Evolutionary conservation across 2,888 invertebrate genomes (phyloP), one percentile per base, ranked within the genome.

Genomic region (Drosophila longiperda): DNA sequence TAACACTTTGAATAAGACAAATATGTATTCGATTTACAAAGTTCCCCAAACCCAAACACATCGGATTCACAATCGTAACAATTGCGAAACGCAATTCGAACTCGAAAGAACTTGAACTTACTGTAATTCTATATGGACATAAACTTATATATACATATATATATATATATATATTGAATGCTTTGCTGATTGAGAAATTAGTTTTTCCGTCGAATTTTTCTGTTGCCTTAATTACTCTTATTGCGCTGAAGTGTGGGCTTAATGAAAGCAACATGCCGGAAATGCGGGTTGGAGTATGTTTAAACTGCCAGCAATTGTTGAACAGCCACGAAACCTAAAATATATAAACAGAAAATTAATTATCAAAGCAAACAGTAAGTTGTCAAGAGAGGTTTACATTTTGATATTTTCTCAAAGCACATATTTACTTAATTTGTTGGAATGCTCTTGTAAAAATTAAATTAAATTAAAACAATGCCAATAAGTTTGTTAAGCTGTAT

Each of bases 1-100:
- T 82, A 82, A 78, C 64, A 78, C 82, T 70, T 71, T 59, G 53
- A 75, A 64, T 58, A 77, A 70, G 55, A 55, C 40, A 49, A 53
- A 59, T 57, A 60, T 63, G 54, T 34, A 36, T 65, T 53, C 68
- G 48, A 17, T 33, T 54, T 61, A 64, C 57, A 67, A 42, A 20
- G 53, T 57, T 53, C 53, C 53, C 36, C n/a, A 58, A 66, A 40
- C 20, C 29, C 33, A 63, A 74, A 50, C 49, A 60, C 75, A 70
- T 62, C 45, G 70, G 81, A 77, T 40, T 73, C 81, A 77, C 54
- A 55, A 33, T 34, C 40, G 26, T 6, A 12, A 33, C 48, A 60
- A 65, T 71, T 78, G 66, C 48, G 33, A 69, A 77, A 75, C 52
- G 53, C 38, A 11, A 40, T 29, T 49, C 69, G 34, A 50, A 55